Conservation (phyloP, 2,888 invertebrate genomes). For the Drosophila sordidula region DNA sequence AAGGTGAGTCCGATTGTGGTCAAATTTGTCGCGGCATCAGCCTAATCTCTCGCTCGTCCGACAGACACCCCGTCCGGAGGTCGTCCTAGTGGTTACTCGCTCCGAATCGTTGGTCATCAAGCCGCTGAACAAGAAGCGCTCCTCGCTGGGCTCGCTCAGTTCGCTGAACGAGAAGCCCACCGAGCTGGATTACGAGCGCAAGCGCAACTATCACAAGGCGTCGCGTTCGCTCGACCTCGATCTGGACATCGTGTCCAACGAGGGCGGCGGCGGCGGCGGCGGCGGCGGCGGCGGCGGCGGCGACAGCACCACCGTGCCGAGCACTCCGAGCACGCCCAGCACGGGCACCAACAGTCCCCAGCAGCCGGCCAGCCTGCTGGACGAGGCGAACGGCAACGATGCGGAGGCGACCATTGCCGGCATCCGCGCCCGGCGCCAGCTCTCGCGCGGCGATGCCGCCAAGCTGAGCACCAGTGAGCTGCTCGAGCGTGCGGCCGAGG, state of each 20-base stretch:
- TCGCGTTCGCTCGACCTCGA: constrained; percentile 84
- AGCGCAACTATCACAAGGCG: constrained; percentile 84
- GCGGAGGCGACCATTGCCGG: constrained; percentile 78
- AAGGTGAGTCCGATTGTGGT: constrained; percentile 88
- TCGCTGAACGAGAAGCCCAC: constrained; percentile 84
- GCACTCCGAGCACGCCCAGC: constrained; percentile 61
- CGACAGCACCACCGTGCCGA: constrained; percentile 45
- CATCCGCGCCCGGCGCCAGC: constrained; percentile 82
- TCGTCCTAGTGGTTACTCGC: constrained; percentile 91
- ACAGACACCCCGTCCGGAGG: constrained; percentile 92
- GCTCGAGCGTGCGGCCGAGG: constrained; percentile 83
- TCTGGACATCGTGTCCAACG: constrained; percentile 84
- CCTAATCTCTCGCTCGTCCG: neutral
- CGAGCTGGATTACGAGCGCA: constrained; percentile 83
- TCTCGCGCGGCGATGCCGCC: constrained; percentile 82
- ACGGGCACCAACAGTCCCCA: constrained; percentile 78
- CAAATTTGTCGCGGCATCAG: neutral
- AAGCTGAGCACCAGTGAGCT: constrained; percentile 84
- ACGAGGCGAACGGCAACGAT: constrained; percentile 52
- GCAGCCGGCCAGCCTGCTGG: constrained; percentile 66
- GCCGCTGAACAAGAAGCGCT: constrained; percentile 84
- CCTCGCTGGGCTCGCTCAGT: constrained; percentile 84
- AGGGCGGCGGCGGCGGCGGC: constrained; percentile 40
- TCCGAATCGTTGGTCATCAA: constrained; percentile 84
- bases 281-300: constrained; percentile 39